Conservation (phyloP, 1,140 invertebrate species). For the Archivesica marissinica region DNA sequence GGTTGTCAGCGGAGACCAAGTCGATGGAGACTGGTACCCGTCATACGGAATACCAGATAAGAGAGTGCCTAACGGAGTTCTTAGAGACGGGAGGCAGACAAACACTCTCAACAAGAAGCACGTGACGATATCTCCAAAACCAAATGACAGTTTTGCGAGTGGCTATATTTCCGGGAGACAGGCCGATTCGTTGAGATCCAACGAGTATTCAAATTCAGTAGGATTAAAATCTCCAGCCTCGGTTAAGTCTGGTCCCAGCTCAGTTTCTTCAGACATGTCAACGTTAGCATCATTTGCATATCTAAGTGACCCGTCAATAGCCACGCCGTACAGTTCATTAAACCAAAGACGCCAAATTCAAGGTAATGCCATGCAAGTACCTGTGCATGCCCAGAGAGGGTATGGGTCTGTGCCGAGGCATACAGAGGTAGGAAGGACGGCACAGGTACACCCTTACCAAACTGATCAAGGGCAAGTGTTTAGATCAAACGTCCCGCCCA, state of each 20-base stretch:
- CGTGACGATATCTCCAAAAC: conserved; percentile 63
- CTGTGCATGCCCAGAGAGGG: conserved; percentile 37
- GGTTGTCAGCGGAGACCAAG: conserved; percentile 24
- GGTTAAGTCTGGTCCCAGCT: conserved; percentile 40
- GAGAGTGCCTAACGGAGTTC: conserved; percentile 39
- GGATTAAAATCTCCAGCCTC: conserved; percentile 30
- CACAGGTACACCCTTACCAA: conserved; percentile 42
- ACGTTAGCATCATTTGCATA: conserved; percentile 57
- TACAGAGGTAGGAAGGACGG: conserved; percentile 6
- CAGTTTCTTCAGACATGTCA: conserved; percentile 41
- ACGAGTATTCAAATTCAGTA: conserved; percentile 32
- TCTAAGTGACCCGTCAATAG: conserved; percentile 52
- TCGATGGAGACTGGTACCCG: conserved; percentile 42
- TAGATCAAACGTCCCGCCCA: conserved; percentile 39
- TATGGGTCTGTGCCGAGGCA: conserved; percentile 28
- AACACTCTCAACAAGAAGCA: conserved; percentile 63
- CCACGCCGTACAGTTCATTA: conserved; percentile 68
- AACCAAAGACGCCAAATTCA: conserved; percentile 48
- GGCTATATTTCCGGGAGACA: conserved; percentile 50
- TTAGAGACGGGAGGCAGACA: conserved; percentile 55
- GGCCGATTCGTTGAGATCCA: conserved; percentile 29
- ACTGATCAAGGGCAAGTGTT: neutral
- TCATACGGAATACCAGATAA: conserved; percentile 37
- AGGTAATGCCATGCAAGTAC: conserved; percentile 32
- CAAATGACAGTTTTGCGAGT: conserved; percentile 32